phyloP scores from a whole-genome alignment of 1,140 invertebrate species.

The Drosophila truncata region DNA sequence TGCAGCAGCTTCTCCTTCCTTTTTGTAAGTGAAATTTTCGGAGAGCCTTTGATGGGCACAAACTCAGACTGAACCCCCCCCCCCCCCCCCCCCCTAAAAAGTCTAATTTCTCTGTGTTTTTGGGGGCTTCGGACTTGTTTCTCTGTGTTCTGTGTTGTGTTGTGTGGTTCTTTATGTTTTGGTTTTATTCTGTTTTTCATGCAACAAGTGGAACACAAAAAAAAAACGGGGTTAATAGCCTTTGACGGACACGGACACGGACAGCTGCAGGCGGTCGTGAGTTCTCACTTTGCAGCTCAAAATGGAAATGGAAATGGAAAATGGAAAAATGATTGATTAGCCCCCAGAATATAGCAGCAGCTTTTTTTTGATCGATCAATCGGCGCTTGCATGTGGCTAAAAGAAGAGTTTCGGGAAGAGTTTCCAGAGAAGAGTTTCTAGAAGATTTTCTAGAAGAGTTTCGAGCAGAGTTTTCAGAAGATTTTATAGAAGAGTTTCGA shows the following conservation, averaged over 20 bases:
- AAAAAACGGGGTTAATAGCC: constrained; percentile 79
- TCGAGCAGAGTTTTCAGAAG: too few species aligned
- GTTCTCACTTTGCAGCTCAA: constrained; percentile 70
- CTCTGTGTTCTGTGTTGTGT: constrained; percentile 13
- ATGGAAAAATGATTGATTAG: constrained; percentile 81
- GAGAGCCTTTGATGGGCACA: constrained; percentile 29
- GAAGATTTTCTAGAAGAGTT: too few species aligned
- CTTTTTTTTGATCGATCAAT: constrained; percentile 84
- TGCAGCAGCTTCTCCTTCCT: background rate
- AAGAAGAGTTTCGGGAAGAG: background rate
- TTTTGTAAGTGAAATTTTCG: constrained; percentile 35
- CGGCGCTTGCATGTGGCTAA: constrained; percentile 62
- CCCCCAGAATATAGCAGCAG: constrained; percentile 40
- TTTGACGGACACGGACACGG: constrained; percentile 59
- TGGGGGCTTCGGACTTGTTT: constrained; percentile 35
- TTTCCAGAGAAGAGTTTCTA: constrained; percentile 7
- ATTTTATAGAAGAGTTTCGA: too few species aligned
- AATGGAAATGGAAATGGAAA: constrained; percentile 36
- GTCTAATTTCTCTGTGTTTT: constrained; percentile 7
- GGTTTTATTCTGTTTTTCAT: constrained; percentile 18
- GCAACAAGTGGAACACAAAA: constrained; percentile 76
- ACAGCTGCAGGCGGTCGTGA: constrained; percentile 73
- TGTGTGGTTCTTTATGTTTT: background rate
- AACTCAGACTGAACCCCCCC: background rate
- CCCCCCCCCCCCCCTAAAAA: constrained; percentile 1